Base-by-base conservation (phyloP, 2,888 invertebrate genomes). In the Sinelater perroti region DNA sequence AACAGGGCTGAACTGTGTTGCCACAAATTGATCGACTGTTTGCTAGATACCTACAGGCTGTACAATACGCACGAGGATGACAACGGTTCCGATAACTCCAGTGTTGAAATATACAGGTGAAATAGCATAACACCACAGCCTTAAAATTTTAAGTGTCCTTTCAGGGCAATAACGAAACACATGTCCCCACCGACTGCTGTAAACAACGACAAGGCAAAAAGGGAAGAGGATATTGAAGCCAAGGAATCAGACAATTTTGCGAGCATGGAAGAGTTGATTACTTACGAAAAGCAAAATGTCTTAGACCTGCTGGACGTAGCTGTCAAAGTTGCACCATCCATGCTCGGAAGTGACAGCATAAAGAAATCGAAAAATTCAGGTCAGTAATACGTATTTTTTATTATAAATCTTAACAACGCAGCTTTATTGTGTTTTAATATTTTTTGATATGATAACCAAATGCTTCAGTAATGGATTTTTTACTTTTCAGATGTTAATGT, bases 91-190 rank as follows among this genome's bases (percentile, higher is more conserved):
- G 78, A 79, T 49, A 73, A 77, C 53, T 87, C 87, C 0, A 88
- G 88, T 69, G 79, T 89, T 56, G 89, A 89, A 78, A 88, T 89
- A 55, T 89, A 87, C 72, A 85, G 86, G 89, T 88, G 72, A 30
- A 42, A 11, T 6, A 18, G n/a, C 2, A 20, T 6, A 38, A 20
- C 38, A 2, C 14, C 8, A 8, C 10, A 8, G 45, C 30, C 54
- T 44, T 33, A 3, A 33, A 33, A 2, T 11, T 14, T 13, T 46
- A 14, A 50, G 30, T 11, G 3, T 2, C 16, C 1, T 78, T 75
- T 35, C 71, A 89, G 89, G 66, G 87, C 88, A 0, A 73, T 89
- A 65, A 89, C 88, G 10, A 86, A 86, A 71, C 88, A 89, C 70
- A 84, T 89, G 77, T 87, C 87, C 0, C 86, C 87, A 1, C 85